Base-by-base conservation (phyloP, 2,888 invertebrate genomes). In the Phengaris alcon region DNA sequence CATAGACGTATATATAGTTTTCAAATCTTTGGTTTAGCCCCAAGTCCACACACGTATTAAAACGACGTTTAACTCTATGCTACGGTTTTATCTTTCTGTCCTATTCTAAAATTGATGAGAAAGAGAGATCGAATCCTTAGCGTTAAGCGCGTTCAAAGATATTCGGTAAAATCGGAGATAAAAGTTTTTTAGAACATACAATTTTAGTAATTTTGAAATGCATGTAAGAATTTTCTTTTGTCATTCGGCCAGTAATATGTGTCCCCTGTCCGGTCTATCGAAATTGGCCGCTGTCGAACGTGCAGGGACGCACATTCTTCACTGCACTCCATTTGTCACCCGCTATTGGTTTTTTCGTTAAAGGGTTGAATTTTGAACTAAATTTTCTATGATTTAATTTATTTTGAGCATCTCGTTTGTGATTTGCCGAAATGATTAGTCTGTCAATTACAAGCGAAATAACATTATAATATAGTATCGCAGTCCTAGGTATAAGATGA, bases 201-300 rank as follows among this genome's bases (percentile, higher is more conserved):
- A 10, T 12, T 52, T 12, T 10, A 52, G 52, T 52, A 52, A 52
- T 52, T 52, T 48, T 35, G 4, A 48, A 48, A 48, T 6, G 48
- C 22, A 48, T 59, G 9, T 35, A 74, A 74, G 15, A 48, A 13
- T 12, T 73, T 73, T 74, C 64, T 48, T 51, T 74, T 74, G 51
- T 15, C 57, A 22, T 48, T 46, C 22, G 48, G 48, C 57, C 59
- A 46, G 57, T 22, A 74, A 54, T 46, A 70, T 55, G 46, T 75
- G 78, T 78, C 80, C 80, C 78, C 80, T 78, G 76, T 77, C 75
- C 75, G 35, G 64, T 13, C 77, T 76, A 81, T 79, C 81, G 82
- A 82, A 85, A 85, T 85, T 85, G 85, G 81, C 84, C 82, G 80
- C 81, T 84, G 83, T 83, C 84, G 82, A 84, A 84, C 82, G 77